Conservation (phyloP, 2,888 invertebrate genomes). For the Pterostichus madidus region DNA sequence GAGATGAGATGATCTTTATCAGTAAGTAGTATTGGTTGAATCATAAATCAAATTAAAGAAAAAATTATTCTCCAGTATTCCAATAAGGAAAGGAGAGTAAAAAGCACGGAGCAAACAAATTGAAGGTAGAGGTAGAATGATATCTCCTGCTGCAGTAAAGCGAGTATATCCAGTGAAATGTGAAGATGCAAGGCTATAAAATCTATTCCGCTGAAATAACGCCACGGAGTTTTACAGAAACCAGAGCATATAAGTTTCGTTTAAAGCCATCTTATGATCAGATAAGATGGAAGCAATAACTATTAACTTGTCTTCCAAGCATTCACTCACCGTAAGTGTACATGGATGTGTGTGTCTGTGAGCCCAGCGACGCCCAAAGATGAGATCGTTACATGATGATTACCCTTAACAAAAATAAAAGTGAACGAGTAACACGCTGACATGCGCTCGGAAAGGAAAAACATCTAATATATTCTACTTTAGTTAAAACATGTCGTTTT, state of each 20-base stretch:
- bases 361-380: background rate
- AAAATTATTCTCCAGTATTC: background rate
- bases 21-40: too few species aligned
- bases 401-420: conserved; percentile 16
- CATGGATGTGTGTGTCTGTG: background rate
- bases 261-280: conserved; percentile 62
- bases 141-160: conserved; percentile 47
- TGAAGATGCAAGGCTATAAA: conserved; percentile 59
- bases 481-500: background rate
- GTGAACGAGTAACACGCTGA: background rate
- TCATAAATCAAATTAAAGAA: too few species aligned
- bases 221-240: conserved; percentile 52
- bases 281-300: conserved; percentile 65
- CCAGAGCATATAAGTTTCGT: conserved; percentile 56
- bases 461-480: background rate
- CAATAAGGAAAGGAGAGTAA: conserved; percentile 1
- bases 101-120: conserved; percentile 26
- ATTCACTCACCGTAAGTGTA: conserved; percentile 37
- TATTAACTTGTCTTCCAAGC: conserved; percentile 62
- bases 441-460: background rate
- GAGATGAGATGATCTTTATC: too few species aligned
- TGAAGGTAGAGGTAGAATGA: conserved; percentile 33
- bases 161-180: conserved; percentile 50
- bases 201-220: conserved; percentile 60
- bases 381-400: conserved; percentile 18